phyloP scores from a whole-genome alignment of 2,888 invertebrate species.

The Monochamus alternatus region DNA sequence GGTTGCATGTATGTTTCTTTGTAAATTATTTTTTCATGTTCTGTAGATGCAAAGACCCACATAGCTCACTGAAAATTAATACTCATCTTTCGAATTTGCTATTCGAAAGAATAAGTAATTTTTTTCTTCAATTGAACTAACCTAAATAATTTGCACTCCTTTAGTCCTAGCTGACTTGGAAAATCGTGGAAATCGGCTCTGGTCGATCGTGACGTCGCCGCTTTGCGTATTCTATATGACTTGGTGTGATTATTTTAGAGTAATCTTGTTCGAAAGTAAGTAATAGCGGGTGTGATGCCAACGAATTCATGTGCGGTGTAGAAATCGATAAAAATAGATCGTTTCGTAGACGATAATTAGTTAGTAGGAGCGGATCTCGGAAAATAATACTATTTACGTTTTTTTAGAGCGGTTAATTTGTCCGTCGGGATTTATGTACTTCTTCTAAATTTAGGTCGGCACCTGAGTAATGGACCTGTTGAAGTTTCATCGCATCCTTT shows the following conservation, averaged over 20 bases:
- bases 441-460: constrained; percentile 5
- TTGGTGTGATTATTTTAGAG: constrained; percentile 46
- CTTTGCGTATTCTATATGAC: constrained; percentile 43
- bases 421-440: constrained; percentile 13
- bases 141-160: too few species aligned
- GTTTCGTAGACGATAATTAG: constrained; percentile 37
- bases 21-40: too few species aligned
- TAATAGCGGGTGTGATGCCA: constrained; percentile 45
- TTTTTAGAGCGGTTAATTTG: constrained; percentile 15
- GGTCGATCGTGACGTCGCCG: constrained; percentile 47
- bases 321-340: constrained; percentile 49
- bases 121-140: too few species aligned
- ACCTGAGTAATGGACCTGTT: neutral
- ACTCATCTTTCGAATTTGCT: too few species aligned
- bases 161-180: too few species aligned
- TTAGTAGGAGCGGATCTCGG: constrained; percentile 32
- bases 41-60: too few species aligned
- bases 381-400: constrained; percentile 29
- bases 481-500: neutral
- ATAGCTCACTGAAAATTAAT: too few species aligned
- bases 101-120: too few species aligned
- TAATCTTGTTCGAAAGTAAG: constrained; percentile 46
- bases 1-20: too few species aligned
- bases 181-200: constrained; percentile 40
- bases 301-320: constrained; percentile 45